These are phyloP conservation scores for Pogonomyrmex californicus DNA, from an alignment of 1,140 invertebrate genomes.

Conservation along the genomic window DNA sequence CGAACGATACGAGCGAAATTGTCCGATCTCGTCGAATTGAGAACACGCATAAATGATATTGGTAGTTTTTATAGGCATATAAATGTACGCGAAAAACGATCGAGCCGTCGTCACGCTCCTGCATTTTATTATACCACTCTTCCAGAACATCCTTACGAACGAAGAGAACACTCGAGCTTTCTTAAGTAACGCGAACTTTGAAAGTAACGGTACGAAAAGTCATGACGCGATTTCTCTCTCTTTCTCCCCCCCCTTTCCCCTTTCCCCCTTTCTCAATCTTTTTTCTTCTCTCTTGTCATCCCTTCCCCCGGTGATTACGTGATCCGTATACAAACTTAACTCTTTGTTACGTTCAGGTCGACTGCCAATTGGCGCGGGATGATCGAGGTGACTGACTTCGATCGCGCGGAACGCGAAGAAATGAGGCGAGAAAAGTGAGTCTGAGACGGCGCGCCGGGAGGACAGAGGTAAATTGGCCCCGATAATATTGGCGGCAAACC, in stretches of 20 bases:
- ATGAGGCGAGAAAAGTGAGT: conserved; percentile 31
- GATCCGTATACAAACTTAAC: conserved; percentile 20
- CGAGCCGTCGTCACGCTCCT: not conserved
- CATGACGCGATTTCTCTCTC: not conserved
- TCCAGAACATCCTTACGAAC: conserved; percentile 48
- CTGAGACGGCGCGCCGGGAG: too few relatives aligned
- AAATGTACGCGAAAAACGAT: not conserved
- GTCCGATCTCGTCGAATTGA: conserved; percentile 23
- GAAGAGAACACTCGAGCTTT: conserved; percentile 61
- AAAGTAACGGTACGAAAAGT: conserved; percentile 50
- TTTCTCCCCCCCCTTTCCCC: too few relatives aligned
- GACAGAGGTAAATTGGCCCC: not conserved
- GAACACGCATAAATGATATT: conserved; percentile 40
- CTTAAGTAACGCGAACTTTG: conserved; percentile 31
- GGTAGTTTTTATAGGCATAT: conserved; percentile 25
- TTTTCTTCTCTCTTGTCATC: not conserved
- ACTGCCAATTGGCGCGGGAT: conserved; percentile 41
- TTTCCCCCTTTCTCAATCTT: not conserved
- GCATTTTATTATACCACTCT: conserved; percentile 71
- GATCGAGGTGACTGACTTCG: conserved; percentile 54
- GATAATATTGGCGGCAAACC: conserved; percentile 8
- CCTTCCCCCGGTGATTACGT: conserved; percentile 17
- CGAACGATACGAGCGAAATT: conserved; percentile 17
- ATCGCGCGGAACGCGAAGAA: conserved; percentile 46
- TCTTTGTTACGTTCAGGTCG: not conserved